Conservation (phyloP, 1,140 invertebrate genomes). For the Zaprionus africanus region DNA sequence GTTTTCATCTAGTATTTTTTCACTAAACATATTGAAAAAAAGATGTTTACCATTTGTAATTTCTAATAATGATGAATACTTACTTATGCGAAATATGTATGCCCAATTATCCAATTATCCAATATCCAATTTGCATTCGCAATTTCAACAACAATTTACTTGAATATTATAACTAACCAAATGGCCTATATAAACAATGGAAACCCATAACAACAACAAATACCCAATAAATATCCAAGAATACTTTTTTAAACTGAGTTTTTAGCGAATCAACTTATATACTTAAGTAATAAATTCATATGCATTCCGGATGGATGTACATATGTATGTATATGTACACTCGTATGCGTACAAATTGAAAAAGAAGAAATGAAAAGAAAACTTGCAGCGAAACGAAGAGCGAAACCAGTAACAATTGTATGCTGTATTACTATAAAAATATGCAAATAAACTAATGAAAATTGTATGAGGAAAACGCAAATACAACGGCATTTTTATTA, state of each 20-base stretch:
- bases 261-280: constrained; percentile 73
- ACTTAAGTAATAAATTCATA: constrained; percentile 71
- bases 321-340: background rate
- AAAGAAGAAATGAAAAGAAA: constrained; percentile 16
- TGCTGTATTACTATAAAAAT: constrained; percentile 68
- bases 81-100: constrained; percentile 36
- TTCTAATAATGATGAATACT: constrained; percentile 49
- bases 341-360: constrained; percentile 23
- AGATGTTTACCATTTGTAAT: constrained; percentile 57
- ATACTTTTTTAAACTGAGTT: constrained; percentile 74
- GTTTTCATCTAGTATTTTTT: constrained; percentile 53
- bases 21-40: constrained; percentile 42
- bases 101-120: constrained; percentile 61
- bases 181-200: constrained; percentile 46
- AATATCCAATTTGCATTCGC: constrained; percentile 48
- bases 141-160: constrained; percentile 52
- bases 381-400: constrained; percentile 44
- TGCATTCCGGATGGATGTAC: constrained; percentile 27
- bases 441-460: constrained; percentile 67
- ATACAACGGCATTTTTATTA: background rate
- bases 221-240: constrained; percentile 42
- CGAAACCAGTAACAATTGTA: constrained; percentile 27
- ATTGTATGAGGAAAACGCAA: constrained; percentile 51
- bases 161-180: constrained; percentile 45
- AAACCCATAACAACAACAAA: constrained; percentile 36